These are phyloP conservation scores for Holothuria leucospilota DNA, from an alignment of 53 echinoderm and acorn worm species.

Conservation along the genomic window DNA sequence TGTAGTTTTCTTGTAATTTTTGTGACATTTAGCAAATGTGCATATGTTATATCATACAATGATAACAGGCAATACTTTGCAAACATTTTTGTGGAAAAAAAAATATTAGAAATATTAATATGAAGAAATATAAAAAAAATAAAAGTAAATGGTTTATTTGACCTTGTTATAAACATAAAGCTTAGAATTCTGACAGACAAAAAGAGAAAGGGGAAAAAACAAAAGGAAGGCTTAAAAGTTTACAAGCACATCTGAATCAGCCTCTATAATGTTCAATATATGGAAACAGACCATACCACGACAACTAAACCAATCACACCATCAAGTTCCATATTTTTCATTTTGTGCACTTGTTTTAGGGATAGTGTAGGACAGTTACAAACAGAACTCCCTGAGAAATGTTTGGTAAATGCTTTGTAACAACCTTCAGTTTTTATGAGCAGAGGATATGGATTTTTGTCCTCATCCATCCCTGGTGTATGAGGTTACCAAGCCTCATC, in stretches of 20 bases:
- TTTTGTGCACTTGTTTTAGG: neutral
- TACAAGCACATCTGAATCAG: neutral
- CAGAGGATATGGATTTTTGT: too few relatives aligned
- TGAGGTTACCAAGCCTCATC: too few relatives aligned
- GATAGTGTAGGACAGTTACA: constrained; percentile 12
- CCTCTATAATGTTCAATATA: neutral
- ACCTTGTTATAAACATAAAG: too few relatives aligned
- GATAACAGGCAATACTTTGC: constrained; percentile 15
- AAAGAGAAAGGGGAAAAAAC: neutral
- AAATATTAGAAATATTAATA: neutral
- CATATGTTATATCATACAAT: neutral
- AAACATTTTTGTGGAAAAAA: neutral
- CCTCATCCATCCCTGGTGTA: too few relatives aligned
- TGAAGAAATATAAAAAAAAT: too few relatives aligned
- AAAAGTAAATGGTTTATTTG: too few relatives aligned
- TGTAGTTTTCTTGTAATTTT: too few relatives aligned
- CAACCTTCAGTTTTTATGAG: too few relatives aligned
- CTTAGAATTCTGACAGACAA: neutral
- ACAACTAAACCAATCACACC: too few relatives aligned
- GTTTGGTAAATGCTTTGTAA: constrained; percentile 3
- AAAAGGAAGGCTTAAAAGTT: neutral
- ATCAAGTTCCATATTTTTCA: too few relatives aligned
- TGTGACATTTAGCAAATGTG: too few relatives aligned
- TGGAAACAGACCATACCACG: neutral
- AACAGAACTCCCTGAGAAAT: constrained; percentile 15